phyloP scores from a whole-genome alignment of 2,797 vertebrate species.

The Gymnoscopelus microlampas region DNA sequence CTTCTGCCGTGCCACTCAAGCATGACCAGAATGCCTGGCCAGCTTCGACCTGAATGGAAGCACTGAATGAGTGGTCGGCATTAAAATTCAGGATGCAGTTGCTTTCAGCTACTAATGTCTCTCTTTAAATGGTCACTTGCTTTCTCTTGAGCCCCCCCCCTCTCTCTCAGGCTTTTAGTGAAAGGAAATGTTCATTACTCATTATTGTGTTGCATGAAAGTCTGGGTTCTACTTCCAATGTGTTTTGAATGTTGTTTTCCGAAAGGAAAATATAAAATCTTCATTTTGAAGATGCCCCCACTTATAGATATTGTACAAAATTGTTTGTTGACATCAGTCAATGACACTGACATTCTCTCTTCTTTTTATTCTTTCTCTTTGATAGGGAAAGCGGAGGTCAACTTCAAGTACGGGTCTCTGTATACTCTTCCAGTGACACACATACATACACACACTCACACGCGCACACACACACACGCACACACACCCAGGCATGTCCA shows the following conservation, averaged over 20 bases:
- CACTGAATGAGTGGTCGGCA: slow-evolving; percentile 60
- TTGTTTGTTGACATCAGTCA: slow-evolving; percentile 58
- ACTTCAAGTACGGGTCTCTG: slow-evolving; percentile 60
- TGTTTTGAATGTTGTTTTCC: slow-evolving; percentile 15
- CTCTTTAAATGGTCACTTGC: slow-evolving; percentile 70
- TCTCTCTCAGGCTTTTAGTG: slow-evolving; percentile 48
- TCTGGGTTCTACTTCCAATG: not conserved
- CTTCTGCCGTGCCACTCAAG: slow-evolving; percentile 66
- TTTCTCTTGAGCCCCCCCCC: slow-evolving; percentile 38
- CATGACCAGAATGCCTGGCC: slow-evolving; percentile 67
- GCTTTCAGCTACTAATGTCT: slow-evolving; percentile 67
- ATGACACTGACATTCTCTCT: slow-evolving; percentile 55
- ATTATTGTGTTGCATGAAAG: slow-evolving; percentile 7
- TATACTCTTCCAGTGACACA: slow-evolving; percentile 40
- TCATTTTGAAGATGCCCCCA: slow-evolving; percentile 19
- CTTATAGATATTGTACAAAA: slow-evolving; percentile 27
- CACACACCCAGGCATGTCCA: slow-evolving; percentile 17
- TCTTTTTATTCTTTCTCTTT: slow-evolving; percentile 61
- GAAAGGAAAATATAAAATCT: slow-evolving; percentile 27
- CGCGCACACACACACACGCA: slow-evolving; percentile 12
- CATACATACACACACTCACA: slow-evolving; percentile 31
- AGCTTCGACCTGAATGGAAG: slow-evolving; percentile 64
- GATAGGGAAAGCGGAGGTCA: slow-evolving; percentile 66
- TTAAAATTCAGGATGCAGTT: slow-evolving; percentile 73
- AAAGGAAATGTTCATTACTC: slow-evolving; percentile 45